Evolutionary conservation across 2,888 invertebrate species (phyloP), one percentile per base, ranked within the genome.

Genomic region (Platerodrilus igneus): DNA sequence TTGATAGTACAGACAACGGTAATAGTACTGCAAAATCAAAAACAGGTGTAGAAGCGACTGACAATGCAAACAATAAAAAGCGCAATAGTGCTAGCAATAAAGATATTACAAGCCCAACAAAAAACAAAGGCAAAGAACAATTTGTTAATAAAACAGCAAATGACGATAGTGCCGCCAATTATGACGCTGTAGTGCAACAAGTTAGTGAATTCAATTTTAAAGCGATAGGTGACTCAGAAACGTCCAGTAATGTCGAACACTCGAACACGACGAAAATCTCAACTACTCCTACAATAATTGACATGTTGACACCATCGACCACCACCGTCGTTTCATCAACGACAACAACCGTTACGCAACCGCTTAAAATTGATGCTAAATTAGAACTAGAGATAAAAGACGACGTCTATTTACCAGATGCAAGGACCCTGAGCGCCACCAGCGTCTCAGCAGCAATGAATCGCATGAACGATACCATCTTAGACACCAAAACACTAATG

Each of bases 361-460:
- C 69, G 1, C 45, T 69, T 31, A 64, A 67, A 41, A 67, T 68
- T 19, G 66, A 68, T 18, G 58, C 66, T 0, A 62, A 60, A 45
- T 50, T 47, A 32, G 45, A 52, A 2, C 58, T 53, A 7, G 8
- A 3, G 5, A 30, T 30, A 14, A 32, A 27, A 43, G 47, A 25
- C 14, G 35, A 45, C 8, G 25, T 29, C 23, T 38, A 46, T 25
- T 26, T 42, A 16, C 60, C 64, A 1, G 64, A 64, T 45, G 64
- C 60, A 3, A 49, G 63, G 10, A 56, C 63, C 4, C 49, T 68
- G 28, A 68, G 66, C 42, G 66, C 67, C 14, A 68, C 64, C 8
- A 68, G 67, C 50, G 67, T 68, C 8, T 65, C 67, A 7, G 59
- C 62, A 23, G 68, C 68, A 13, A 65, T 68, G 36, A 67, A 67